Evolutionary conservation across 2,113 vertebrate genomes (phyloP), one percentile per base, ranked within the genome.

Genomic region (Melozone crissalis): DNA sequence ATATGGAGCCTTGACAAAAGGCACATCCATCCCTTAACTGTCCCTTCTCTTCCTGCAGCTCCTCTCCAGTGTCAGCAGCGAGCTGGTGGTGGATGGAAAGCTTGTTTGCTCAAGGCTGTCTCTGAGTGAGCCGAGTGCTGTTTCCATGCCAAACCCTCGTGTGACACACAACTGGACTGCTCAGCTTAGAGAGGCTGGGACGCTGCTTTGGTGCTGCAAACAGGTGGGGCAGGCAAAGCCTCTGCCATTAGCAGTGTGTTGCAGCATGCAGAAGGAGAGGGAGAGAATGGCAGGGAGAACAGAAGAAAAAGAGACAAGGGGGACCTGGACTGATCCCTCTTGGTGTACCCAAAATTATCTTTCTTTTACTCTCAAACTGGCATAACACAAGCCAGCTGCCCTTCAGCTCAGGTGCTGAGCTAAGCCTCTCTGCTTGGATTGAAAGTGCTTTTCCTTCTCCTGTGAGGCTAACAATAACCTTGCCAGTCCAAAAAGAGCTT

Each of bases 101-200:
- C 26, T 90, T 96, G 94, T 95, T 97, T 97, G 87, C 69, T 95
- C 95, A 95, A 84, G 77, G 66, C 54, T 77, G 1, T 79, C 59
- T 78, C 91, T 71, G 71, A 89, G 69, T 28, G 83, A 82, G 46
- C 65, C 2, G 69, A 93, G 86, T 66, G 86, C 94, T 88, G 87
- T 94, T 97, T 96, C 95, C 87, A 94, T 95, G 92, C 94, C 87
- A 94, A 91, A 93, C 52, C 41, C 31, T 91, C 74, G 82, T 2
- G 31, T 93, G 80, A 72, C 1, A 3, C 67, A 47, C 90, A 87
- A 51, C 47, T 84, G 88, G 65, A 69, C 35, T 82, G 41, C 80
- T 79, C 61, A 57, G 49, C 37, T 73, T 31, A 89, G 54, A 66
- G 89, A 23, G n/a, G 55, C 76, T 82, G 88, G 83, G 55, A 63